A percentile compares a stretch with the other conserved stretches of the same genome.
These are phyloP conservation scores for Enteromius treurensis DNA, from an alignment of 2,797 vertebrate genomes.

Conservation along the genomic window DNA sequence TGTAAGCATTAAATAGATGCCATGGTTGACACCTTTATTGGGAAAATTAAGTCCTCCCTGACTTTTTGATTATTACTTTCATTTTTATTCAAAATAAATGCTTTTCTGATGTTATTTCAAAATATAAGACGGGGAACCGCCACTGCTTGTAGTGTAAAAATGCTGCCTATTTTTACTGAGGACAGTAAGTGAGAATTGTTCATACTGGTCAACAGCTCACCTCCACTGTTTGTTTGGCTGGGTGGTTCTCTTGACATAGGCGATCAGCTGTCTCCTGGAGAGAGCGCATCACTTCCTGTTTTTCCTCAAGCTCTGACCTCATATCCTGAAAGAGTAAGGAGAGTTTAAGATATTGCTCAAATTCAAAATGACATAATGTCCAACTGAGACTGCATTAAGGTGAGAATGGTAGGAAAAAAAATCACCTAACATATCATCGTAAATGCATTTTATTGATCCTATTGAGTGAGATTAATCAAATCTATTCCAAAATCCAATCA, in stretches of 20 bases:
- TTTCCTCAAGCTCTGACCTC: slow-evolving; percentile 88
- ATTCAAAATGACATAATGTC: too few relatives aligned
- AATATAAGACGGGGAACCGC: too few relatives aligned
- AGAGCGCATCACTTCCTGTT: slow-evolving; percentile 88
- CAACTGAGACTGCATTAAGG: background rate
- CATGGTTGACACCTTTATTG: too few relatives aligned
- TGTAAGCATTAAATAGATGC: too few relatives aligned
- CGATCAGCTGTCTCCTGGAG: slow-evolving; percentile 90
- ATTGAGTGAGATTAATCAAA: background rate
- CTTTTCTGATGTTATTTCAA: too few relatives aligned
- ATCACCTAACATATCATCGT: background rate
- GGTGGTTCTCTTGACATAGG: slow-evolving; percentile 93
- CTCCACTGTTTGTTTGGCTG: slow-evolving; percentile 96
- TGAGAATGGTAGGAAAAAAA: background rate
- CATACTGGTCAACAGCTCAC: slow-evolving; percentile 70
- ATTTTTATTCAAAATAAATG: too few relatives aligned
- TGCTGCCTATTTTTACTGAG: background rate
- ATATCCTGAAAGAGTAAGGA: slow-evolving; percentile 79
- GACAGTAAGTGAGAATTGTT: background rate
- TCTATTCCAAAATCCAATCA: background rate
- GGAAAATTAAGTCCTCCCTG: too few relatives aligned
- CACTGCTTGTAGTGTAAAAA: background rate
- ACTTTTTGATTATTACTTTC: too few relatives aligned
- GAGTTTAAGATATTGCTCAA: slow-evolving; percentile 2
- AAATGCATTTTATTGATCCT: background rate